These are phyloP conservation scores for Etheostoma spectabile DNA, from an alignment of 2,113 vertebrate species.

Conservation along the genomic window DNA sequence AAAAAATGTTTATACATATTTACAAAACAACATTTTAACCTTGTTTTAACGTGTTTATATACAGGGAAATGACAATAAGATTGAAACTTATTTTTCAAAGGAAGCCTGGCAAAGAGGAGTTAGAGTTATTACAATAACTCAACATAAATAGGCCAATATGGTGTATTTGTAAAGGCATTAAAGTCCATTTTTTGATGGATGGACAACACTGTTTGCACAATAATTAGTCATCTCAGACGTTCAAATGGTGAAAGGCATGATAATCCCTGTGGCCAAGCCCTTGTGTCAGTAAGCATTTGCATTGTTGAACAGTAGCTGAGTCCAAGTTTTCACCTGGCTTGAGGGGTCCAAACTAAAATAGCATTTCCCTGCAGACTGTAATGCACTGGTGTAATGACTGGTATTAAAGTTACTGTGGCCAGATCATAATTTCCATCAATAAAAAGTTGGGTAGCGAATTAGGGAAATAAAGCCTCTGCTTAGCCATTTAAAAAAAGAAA, in stretches of 20 bases:
- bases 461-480: background rate
- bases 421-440: background rate
- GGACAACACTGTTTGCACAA: slow-evolving; percentile 11
- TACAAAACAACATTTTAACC: background rate
- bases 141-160: background rate
- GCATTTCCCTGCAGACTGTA: slow-evolving; percentile 7
- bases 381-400: background rate
- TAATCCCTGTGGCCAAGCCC: slow-evolving; percentile 32
- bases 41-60: background rate
- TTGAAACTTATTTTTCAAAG: background rate
- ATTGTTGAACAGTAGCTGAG: background rate
- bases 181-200: slow-evolving; percentile 1
- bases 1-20: too few relatives aligned
- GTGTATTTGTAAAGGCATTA: background rate
- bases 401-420: background rate
- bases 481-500: background rate
- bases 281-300: slow-evolving; percentile 15
- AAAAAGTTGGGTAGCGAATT: background rate
- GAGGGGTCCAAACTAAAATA: slow-evolving; percentile 6
- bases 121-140: background rate
- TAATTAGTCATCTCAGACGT: slow-evolving; percentile 1
- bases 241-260: slow-evolving; percentile 8
- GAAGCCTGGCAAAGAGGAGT: background rate
- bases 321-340: slow-evolving; percentile 1
- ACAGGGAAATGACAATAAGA: background rate